Evolutionary conservation across 2,113 vertebrate genomes (phyloP).

Genomic region (Bubalus kerabau): DNA sequence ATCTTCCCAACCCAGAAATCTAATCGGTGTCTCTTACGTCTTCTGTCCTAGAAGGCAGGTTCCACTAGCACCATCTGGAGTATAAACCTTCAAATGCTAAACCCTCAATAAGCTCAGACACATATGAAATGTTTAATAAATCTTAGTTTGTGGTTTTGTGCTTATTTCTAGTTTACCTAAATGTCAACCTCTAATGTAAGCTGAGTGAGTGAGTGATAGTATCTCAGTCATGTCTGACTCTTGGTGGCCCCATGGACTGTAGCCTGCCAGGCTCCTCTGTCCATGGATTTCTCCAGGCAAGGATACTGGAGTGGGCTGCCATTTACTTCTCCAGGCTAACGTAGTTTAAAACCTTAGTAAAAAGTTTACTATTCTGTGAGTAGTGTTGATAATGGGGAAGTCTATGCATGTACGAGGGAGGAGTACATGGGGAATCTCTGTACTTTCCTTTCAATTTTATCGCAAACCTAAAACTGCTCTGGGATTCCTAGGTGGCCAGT

Average conservation of each 20-base stretch:
- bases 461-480: background rate
- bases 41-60: background rate
- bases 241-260: background rate
- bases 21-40: rapidly evolving
- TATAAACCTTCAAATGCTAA: background rate
- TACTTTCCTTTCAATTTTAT: background rate
- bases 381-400: background rate
- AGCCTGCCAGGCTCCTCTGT: background rate
- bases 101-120: background rate
- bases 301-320: background rate
- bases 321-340: background rate
- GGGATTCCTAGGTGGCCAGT: background rate
- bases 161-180: background rate
- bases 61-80: background rate
- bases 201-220: background rate
- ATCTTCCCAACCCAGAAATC: background rate
- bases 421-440: background rate
- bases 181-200: background rate
- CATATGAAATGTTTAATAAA: background rate
- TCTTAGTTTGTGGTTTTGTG: background rate
- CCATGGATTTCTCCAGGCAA: background rate
- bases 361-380: background rate
- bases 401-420: too few species aligned
- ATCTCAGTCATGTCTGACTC: background rate
- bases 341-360: background rate